These are phyloP conservation scores for Lethenteron camtschaticum DNA, from an alignment of 2,113 vertebrate species.

Conservation along the genomic window DNA sequence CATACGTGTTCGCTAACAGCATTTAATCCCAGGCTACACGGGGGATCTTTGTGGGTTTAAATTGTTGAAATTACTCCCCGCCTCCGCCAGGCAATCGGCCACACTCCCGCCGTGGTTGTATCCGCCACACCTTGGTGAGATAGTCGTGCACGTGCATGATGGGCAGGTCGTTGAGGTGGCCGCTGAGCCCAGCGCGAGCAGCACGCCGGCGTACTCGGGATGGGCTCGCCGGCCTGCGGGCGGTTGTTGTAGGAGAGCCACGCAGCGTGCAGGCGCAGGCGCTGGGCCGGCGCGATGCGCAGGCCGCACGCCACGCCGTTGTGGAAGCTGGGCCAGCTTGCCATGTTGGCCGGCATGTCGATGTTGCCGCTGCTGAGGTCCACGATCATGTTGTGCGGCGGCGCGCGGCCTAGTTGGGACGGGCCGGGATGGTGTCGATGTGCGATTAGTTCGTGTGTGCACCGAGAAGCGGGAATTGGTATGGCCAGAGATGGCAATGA, in stretches of 20 bases:
- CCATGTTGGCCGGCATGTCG: conserved; percentile 87
- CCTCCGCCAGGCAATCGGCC: too few species aligned
- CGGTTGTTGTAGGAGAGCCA: conserved; percentile 99
- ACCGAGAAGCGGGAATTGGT: too few species aligned
- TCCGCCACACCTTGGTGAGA: conserved; percentile 54
- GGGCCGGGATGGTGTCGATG: background rate
- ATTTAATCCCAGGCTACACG: too few species aligned
- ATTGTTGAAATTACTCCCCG: too few species aligned
- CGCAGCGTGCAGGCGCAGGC: conserved; percentile 74
- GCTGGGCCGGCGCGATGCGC: conserved; percentile 59
- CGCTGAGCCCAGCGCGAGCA: conserved; percentile 83
- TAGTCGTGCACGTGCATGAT: conserved; percentile 93
- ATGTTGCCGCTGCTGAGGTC: conserved; percentile 93
- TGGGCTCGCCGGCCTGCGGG: conserved; percentile 67
- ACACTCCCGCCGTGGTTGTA: too few species aligned
- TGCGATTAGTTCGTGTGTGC: too few species aligned
- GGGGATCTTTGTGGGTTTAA: too few species aligned
- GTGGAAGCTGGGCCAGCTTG: conserved; percentile 90
- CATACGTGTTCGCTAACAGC: too few species aligned
- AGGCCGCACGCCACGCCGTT: conserved; percentile 80
- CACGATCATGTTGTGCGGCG: conserved; percentile 68
- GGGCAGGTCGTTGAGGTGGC: conserved; percentile 81
- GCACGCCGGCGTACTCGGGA: conserved; percentile 82
- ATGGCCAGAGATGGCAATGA: too few species aligned
- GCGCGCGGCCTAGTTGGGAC: conserved; percentile 48